Base-by-base conservation (phyloP, 1,140 invertebrate genomes). In the Hylaeus volcanicus region DNA sequence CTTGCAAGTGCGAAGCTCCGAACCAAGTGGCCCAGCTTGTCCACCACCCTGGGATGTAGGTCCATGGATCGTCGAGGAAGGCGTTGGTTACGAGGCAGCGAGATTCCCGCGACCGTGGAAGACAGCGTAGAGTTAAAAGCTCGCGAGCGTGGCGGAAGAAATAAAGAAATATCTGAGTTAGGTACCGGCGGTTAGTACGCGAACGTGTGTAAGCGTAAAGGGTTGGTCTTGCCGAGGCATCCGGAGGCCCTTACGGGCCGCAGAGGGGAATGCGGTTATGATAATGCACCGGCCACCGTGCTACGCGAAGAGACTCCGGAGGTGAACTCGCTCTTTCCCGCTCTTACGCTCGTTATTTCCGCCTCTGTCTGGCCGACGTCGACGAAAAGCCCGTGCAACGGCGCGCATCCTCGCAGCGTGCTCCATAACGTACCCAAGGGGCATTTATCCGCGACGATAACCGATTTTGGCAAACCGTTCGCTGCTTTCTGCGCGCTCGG, bases 271-370 rank as follows among this genome's bases (percentile, higher is more conserved):
- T 92, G 92, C 89, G 89, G 91, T 93, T 93, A 93, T 93, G 92
- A 93, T 93, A 93, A 93, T 93, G 90, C 89, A 91, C 77, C 88
- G 89, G 92, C 92, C 91, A 93, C 92, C 88, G 91, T 88, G 89
- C 92, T 92, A 92, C 92, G 92, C 92, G 90, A 88, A 88, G 75
- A 86, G 72, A 86, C 84, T 86, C 74, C 66, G 83, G 71, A 84
- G 73, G 55, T 85, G 65, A 74, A 85, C 79, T 84, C 53, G 51
- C 76, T 77, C 75, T 53, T 48, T 45, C 74, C 11, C 12, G 12
- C 15, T 58, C 69, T 63, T 60, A 64, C 41, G 12, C 45, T n/a
- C 15, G 51, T 60, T 60, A 37, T 39, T 66, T 72, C 56, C 71
- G 60, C 45, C 69, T 64, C 58, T 15, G 11, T 64, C 60, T 1